Base-by-base conservation (phyloP, 1,140 invertebrate genomes). In the Probaryconus sp. region DNA sequence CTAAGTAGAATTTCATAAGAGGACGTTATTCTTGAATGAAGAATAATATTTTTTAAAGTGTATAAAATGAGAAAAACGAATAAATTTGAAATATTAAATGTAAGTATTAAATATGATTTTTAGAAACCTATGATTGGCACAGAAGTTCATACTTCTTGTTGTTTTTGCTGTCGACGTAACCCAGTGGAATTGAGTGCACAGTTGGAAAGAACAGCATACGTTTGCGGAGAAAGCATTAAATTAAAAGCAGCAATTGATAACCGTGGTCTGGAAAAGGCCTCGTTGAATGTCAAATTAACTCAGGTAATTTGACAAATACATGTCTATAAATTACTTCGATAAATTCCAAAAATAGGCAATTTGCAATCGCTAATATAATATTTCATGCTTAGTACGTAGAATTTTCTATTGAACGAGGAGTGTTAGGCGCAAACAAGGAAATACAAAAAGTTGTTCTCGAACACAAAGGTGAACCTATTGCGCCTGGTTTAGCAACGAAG, bases 401-500 rank as follows among this genome's bases (percentile, higher is more conserved):
- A 83, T 95, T 93, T 79, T 94, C 92, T 77, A 94, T 95, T 51
- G 93, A 95, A 79, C 88, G 93, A 77, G 93, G 93, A n/a, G 93
- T 94, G 1, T 83, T 94, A 17, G 93, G 93, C 0, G 90, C 94
- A 13, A 92, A 89, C 51, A 95, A 94, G 81, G 92, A 94, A 64
- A 78, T 91, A 6, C 90, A 90, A 70, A 93, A 94, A 81, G 87
- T 90, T 2, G 93, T 95, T 3, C 89, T 94, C 58, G 93, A 95
- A 81, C 93, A 93, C 76, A 88, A 90, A 51, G 92, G 92, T 3
- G 91, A 92, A 48, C 86, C 89, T 13, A 91, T 94, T 6, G 80
- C 83, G 45, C 89, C 92, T 0, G 89, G 92, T 20, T 89, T 90
- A 16, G 86, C 90, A 33, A 90, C 88, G 40, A 92, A 92, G 81